These are phyloP conservation scores for Ataeniobius toweri DNA, from an alignment of 2,797 vertebrate species.

Conservation along the genomic window DNA sequence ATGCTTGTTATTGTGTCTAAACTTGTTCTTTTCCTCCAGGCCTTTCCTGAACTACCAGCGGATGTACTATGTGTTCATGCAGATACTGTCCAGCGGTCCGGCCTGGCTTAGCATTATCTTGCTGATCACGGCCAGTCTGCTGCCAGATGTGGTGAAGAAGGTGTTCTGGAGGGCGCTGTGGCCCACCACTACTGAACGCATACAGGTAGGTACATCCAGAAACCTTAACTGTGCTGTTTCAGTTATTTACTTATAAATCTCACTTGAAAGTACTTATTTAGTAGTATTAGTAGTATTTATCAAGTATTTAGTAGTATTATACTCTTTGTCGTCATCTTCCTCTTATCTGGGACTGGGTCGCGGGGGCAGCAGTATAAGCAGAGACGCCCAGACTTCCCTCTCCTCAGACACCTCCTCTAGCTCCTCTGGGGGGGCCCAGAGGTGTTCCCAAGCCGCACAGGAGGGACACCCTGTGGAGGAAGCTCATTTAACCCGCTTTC, in stretches of 20 bases:
- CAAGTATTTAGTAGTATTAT: too few relatives aligned
- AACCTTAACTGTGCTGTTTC: not conserved
- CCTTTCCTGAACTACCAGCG: conserved; percentile 98
- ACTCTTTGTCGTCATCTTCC: too few relatives aligned
- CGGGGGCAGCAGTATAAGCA: too few relatives aligned
- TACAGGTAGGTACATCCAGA: conserved; percentile 83
- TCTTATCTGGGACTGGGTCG: too few relatives aligned
- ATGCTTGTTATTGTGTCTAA: too few relatives aligned
- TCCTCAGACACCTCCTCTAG: too few relatives aligned
- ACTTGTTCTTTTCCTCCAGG: conserved; percentile 71
- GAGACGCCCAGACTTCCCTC: too few relatives aligned
- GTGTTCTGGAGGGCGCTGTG: conserved; percentile 90
- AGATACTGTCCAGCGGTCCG: conserved; percentile 95
- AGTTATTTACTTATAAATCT: not conserved
- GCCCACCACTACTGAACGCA: conserved; percentile 92
- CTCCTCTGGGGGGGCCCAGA: too few relatives aligned
- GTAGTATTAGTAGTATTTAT: not conserved
- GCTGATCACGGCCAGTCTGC: conserved; percentile 89
- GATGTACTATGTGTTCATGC: conserved; percentile 99
- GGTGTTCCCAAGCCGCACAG: too few relatives aligned
- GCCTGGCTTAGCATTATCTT: conserved; percentile 94
- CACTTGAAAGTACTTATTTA: not conserved
- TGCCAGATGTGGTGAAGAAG: conserved; percentile 95
- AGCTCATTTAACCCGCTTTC: too few relatives aligned
- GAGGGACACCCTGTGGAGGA: too few relatives aligned